These are phyloP conservation scores for Tragopan temminckii DNA, from an alignment of 2,797 vertebrate genomes.

Conservation along the genomic window DNA sequence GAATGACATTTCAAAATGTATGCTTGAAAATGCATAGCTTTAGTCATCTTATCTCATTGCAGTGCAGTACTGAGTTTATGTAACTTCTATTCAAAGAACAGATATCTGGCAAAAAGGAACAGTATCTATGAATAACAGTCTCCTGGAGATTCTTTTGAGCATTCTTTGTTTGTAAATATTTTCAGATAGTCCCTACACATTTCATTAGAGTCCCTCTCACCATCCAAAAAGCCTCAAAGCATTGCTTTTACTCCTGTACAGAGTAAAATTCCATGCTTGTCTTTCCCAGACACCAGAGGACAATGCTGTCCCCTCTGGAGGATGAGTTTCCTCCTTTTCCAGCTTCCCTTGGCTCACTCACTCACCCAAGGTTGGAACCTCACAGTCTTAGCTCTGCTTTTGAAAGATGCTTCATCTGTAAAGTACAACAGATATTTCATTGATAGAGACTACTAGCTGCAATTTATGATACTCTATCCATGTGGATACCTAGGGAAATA, in stretches of 20 bases:
- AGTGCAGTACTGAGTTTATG: not conserved
- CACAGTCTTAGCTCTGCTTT: not conserved
- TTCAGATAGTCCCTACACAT: not conserved
- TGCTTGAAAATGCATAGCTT: fast-evolving
- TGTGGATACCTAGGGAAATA: not conserved
- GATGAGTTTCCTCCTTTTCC: not conserved
- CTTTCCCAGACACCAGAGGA: not conserved
- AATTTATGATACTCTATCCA: not conserved
- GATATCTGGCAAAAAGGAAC: not conserved
- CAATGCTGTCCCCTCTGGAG: not conserved
- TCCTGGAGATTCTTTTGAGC: not conserved
- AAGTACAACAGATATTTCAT: not conserved
- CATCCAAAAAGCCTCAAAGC: not conserved
- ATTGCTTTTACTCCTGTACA: not conserved
- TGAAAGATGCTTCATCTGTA: not conserved
- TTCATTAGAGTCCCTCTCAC: not conserved
- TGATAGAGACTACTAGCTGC: not conserved
- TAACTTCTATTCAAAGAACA: not conserved
- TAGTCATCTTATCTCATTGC: not conserved
- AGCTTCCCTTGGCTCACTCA: not conserved
- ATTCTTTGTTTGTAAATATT: not conserved
- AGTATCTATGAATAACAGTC: not conserved
- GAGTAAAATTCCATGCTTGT: not conserved
- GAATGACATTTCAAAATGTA: not conserved
- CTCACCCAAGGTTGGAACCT: not conserved